Percentiles rank a stretch among this genome's conserved stretches.
phyloP scores from a whole-genome alignment of 2,888 invertebrate genomes.

The Clivina fossor region DNA sequence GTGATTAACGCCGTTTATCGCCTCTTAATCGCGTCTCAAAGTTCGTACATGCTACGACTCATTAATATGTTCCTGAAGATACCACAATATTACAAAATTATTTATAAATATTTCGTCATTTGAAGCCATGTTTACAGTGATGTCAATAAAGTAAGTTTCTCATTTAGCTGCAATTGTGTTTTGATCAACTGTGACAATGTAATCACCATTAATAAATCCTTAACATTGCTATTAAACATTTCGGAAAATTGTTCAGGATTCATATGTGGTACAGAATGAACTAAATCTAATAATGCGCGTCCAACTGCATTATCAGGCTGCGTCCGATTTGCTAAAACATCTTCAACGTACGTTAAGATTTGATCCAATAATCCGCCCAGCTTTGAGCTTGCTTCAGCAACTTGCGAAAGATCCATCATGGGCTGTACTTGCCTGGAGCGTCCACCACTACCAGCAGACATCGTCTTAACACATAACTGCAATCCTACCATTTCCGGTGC shows the following conservation, averaged over 20 bases:
- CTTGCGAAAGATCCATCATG: constrained; percentile 74
- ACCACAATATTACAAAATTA: constrained; percentile 7
- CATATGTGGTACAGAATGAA: constrained; percentile 91
- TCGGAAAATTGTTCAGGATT: constrained; percentile 86
- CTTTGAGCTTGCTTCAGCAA: constrained; percentile 81
- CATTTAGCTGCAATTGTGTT: constrained; percentile 94
- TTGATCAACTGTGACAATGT: constrained; percentile 94
- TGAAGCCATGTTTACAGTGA: constrained; percentile 56
- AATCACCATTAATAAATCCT: constrained; percentile 96
- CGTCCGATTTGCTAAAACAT: constrained; percentile 79
- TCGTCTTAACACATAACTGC: constrained; percentile 83
- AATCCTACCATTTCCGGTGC: constrained; percentile 87
- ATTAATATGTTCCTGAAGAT: background rate
- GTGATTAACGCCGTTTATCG: too few relatives aligned
- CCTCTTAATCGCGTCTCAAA: too few relatives aligned
- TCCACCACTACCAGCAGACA: constrained; percentile 54
- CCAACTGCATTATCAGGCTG: constrained; percentile 86
- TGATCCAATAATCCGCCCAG: constrained; percentile 76
- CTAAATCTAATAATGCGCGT: constrained; percentile 84
- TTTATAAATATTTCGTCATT: background rate
- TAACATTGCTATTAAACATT: constrained; percentile 94
- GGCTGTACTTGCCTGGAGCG: constrained; percentile 58
- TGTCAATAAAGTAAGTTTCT: constrained; percentile 87
- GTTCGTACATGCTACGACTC: too few relatives aligned
- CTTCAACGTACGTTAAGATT: constrained; percentile 85